phyloP scores from a whole-genome alignment of 2,888 invertebrate genomes.

The Leucozona laternaria region DNA sequence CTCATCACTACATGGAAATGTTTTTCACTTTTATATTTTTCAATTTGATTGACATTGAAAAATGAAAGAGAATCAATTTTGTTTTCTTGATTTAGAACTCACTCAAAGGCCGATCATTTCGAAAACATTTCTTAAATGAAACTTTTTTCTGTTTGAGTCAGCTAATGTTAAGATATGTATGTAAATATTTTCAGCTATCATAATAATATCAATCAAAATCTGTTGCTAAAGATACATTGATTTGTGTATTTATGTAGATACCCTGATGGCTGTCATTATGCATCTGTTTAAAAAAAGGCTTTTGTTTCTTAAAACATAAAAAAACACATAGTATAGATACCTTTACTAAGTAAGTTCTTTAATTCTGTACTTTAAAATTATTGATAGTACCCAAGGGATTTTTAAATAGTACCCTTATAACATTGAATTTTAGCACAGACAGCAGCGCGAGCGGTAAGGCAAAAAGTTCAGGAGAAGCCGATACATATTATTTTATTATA shows the following conservation, averaged over 20 bases:
- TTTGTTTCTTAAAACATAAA: neutral
- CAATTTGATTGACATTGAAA: conserved; percentile 35
- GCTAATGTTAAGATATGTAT: neutral
- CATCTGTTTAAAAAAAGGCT: neutral
- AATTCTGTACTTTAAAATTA: too few species aligned
- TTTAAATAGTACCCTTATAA: too few species aligned
- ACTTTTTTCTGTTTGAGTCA: neutral
- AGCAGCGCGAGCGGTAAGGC: too few species aligned
- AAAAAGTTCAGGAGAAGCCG: too few species aligned
- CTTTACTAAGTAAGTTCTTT: too few species aligned
- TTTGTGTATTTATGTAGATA: neutral
- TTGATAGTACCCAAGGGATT: too few species aligned
- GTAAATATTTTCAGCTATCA: neutral
- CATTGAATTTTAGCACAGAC: too few species aligned
- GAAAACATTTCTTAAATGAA: neutral
- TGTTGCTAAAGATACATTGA: neutral
- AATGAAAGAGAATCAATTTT: conserved; percentile 10
- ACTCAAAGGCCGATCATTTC: neutral
- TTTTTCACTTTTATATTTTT: conserved; percentile 22
- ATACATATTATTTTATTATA: too few species aligned
- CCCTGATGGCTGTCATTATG: neutral
- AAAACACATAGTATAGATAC: too few species aligned
- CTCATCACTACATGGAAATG: conserved; percentile 13
- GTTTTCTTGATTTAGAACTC: neutral
- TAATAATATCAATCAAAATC: conserved; percentile 12